Conservation (phyloP, 2,113 vertebrate species). For the Oryzias melastigma region DNA sequence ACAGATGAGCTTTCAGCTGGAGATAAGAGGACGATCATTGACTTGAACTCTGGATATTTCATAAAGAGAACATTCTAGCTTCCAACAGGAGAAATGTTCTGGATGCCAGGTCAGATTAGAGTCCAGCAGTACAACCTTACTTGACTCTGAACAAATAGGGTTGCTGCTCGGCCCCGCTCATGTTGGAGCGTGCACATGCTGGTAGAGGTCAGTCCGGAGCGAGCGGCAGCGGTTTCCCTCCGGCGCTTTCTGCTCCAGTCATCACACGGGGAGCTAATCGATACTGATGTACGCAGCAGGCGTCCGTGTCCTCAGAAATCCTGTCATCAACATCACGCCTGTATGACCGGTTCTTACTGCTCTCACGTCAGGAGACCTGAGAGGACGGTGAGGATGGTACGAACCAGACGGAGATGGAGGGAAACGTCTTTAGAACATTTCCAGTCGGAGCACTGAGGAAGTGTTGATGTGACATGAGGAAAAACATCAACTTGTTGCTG, state of each 20-base stretch:
- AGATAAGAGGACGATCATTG: constrained; percentile 15
- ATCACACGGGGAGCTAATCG: constrained; percentile 41
- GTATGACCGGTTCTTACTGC: not conserved
- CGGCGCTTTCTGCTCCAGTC: constrained; percentile 38
- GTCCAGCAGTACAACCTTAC: constrained; percentile 2
- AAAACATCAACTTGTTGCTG: too few species aligned
- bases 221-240: constrained; percentile 34
- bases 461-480: too few species aligned
- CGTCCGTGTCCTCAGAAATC: constrained; percentile 20
- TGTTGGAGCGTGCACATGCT: constrained; percentile 2
- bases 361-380: not conserved
- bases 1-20: constrained; percentile 26
- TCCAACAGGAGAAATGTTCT: too few species aligned
- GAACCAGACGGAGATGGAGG: too few species aligned
- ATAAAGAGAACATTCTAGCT: too few species aligned
- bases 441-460: too few species aligned
- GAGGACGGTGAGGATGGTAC: too few species aligned
- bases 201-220: constrained; percentile 14
- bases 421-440: too few species aligned
- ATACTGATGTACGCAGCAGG: constrained; percentile 32
- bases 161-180: constrained; percentile 7
- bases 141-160: constrained; percentile 17
- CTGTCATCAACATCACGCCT: not conserved
- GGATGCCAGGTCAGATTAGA: not conserved
- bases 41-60: not conserved